phyloP scores from a whole-genome alignment of 1,140 invertebrate genomes.

The Bathynomus jamesi region DNA sequence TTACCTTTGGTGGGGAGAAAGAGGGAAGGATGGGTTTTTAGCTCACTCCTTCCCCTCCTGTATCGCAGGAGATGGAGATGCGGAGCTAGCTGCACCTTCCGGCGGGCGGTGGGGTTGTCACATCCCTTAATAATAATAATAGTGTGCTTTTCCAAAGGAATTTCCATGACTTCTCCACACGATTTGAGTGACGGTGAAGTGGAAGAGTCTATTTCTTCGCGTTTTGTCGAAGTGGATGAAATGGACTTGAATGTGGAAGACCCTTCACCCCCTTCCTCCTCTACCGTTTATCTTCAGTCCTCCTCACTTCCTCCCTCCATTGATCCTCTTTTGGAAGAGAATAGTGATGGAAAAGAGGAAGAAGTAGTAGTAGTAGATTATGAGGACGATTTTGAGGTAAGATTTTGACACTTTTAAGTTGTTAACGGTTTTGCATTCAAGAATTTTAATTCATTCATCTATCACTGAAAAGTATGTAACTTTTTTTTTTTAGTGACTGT shows the following conservation, averaged over 20 bases:
- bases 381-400: background rate
- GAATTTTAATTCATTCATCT: too few relatives aligned
- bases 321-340: background rate
- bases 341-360: background rate
- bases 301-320: background rate
- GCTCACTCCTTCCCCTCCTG: too few relatives aligned
- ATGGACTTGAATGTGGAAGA: too few relatives aligned
- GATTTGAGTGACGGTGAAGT: background rate
- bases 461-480: too few relatives aligned
- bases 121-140: background rate
- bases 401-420: too few relatives aligned
- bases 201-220: background rate
- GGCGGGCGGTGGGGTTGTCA: too few relatives aligned
- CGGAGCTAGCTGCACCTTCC: too few relatives aligned
- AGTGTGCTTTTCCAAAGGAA: background rate
- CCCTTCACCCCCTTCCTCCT: background rate
- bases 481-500: too few relatives aligned
- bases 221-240: background rate
- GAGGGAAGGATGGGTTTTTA: too few relatives aligned
- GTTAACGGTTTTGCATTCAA: too few relatives aligned
- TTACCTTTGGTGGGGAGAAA: too few relatives aligned
- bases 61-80: too few relatives aligned
- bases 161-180: background rate
- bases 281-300: background rate
- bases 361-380: background rate